Evolutionary conservation across 1,140 invertebrate species (phyloP), one percentile per base, ranked within the genome.

Genomic region (Oncopeltus fasciatus): DNA sequence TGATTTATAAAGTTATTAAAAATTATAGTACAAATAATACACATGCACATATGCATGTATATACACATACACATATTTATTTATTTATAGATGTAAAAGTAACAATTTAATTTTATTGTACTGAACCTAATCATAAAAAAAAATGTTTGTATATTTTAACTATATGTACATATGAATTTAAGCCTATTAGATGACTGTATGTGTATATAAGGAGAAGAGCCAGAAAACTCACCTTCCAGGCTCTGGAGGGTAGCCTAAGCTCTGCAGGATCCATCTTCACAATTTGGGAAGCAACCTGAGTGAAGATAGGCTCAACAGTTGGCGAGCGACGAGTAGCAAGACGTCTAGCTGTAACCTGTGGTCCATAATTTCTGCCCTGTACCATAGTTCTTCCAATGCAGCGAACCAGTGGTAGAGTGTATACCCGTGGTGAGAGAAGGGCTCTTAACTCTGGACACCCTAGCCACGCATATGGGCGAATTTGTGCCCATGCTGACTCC

Each of bases 361-460:
- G 83, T 0, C 83, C 82, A 68, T 83, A 84, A 70, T 83, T 84
- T 61, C 79, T 76, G 9, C 81, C 81, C 69, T 83, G 82, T 11
- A 84, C 77, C 83, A 84, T 84, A 0, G 82, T 85, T 61, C 81
- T 77, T 26, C 80, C 80, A 14, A 85, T 73, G 62, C 79, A 78
- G 60, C 82, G 71, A 0, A 84, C 81, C 68, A 85, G 75, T 11
- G 83, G 83, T 57, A 85, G 72, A 1, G 81, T 83, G 69, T 83
- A 82, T 2, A 84, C 81, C 43, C 80, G 68, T 1, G 81, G 78
- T 2, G 80, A 78, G 33, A 83, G 69, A 16, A 84, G 63, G 11
- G 76, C 74, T 33, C 83, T 69, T 28, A 84, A 69, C 62, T 73
- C 70, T 4, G 78, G 75, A 47, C 75, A 76, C 31, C 77, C 69